Base-by-base conservation (phyloP, 2,113 vertebrate genomes). In the Mustela nigripes region DNA sequence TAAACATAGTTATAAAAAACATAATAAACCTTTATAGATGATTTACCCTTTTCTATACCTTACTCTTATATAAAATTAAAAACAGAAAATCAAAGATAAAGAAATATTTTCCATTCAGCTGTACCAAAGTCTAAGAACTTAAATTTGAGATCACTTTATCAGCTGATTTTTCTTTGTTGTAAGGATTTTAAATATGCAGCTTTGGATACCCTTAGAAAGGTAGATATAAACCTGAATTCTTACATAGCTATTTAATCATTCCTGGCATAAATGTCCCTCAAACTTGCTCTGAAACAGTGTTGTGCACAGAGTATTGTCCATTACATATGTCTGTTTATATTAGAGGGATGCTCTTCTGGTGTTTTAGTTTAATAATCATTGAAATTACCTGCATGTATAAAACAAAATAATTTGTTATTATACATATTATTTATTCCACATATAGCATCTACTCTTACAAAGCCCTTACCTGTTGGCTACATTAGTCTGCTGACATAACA, bases 21-120 rank as follows among this genome's bases (percentile, higher is more conserved):
- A 62, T 71, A 97, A 89, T 42, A 95, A 96, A 67, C 11, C 63
- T 76, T 33, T 91, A 36, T 39, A 86, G n/a, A 83, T 71, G 56
- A 53, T 81, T 97, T 94, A 93, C 16, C 7, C 71, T 50, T 94
- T 81, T 85, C 87, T 53, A 80, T 74, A 28, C 26, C 39, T 82
- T 90, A 53, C 22, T 94, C 48, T 73, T 79, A 50, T 21, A 63
- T 45, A 89, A 79, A 71, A 18, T 33, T 89, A 93, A 89, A 93
- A 78, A 63, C 33, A 90, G 58, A 67, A 92, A 94, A 78, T 85
- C 76, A 96, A 74, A 92, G 16, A 65, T 65, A 71, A 84, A 67
- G 15, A 82, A 94, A 83, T 60, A 78, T 73, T 95, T 95, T 96
- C n/a, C 31, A 65, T 83, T 96, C 31, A 93, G 9, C n/a, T 74